These are phyloP conservation scores for Chrysomela aeneicollis DNA, from an alignment of 2,888 invertebrate genomes.

Conservation along the genomic window DNA sequence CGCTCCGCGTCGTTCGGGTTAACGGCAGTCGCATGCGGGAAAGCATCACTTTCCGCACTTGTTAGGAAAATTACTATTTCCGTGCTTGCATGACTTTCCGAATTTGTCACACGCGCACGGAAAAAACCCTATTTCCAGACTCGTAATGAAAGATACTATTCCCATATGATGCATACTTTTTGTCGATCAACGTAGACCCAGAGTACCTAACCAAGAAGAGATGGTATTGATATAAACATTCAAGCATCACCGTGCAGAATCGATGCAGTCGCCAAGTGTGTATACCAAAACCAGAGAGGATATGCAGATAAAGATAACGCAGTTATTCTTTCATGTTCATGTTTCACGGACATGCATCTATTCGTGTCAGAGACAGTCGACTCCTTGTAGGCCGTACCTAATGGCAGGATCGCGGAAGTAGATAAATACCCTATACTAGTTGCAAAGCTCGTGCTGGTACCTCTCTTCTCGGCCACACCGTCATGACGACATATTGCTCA, in stretches of 20 bases:
- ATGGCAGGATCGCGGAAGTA: constrained; percentile 30
- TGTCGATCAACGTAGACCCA: too few relatives aligned
- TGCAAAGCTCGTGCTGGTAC: not conserved
- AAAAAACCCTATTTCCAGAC: too few relatives aligned
- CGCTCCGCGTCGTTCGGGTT: too few relatives aligned
- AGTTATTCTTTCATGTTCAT: not conserved
- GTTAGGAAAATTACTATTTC: too few relatives aligned
- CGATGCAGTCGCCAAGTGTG: not conserved
- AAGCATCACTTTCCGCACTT: too few relatives aligned
- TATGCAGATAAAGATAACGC: not conserved
- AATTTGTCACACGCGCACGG: too few relatives aligned
- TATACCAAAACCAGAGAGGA: not conserved
- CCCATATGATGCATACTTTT: too few relatives aligned
- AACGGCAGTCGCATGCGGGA: too few relatives aligned
- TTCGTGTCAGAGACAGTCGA: not conserved
- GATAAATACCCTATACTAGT: constrained; percentile 6
- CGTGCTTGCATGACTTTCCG: too few relatives aligned
- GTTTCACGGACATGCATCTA: not conserved
- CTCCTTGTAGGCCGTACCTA: constrained; percentile 8
- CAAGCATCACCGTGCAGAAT: not conserved
- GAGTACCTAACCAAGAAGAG: too few relatives aligned
- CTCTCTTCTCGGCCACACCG: not conserved
- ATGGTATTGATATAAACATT: not conserved
- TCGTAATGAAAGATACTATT: too few relatives aligned
- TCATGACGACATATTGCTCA: not conserved